These are phyloP conservation scores for Drosophila lacicola DNA, from an alignment of 2,888 invertebrate species.

Conservation along the genomic window DNA sequence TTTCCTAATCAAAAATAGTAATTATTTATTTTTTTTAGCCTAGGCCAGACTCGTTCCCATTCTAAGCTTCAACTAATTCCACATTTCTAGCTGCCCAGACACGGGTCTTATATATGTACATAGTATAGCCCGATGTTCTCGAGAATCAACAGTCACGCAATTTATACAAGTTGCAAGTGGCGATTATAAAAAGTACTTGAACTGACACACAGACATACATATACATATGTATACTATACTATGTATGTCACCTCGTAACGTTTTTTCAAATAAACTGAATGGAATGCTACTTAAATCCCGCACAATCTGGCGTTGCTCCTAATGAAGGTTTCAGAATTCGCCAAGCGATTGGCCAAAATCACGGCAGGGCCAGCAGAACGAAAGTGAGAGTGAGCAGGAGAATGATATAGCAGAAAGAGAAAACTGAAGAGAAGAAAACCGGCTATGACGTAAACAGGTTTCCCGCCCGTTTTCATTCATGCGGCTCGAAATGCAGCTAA, in stretches of 20 bases:
- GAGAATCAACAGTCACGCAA: conserved; percentile 67
- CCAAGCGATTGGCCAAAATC: conserved; percentile 36
- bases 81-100: conserved; percentile 10
- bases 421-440: conserved; percentile 36
- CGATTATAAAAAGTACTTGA: conserved; percentile 68
- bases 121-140: conserved; percentile 10
- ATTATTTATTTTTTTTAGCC: not conserved
- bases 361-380: conserved; percentile 28
- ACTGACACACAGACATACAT: conserved; percentile 31
- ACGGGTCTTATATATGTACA: conserved; percentile 17
- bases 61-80: conserved; percentile 12
- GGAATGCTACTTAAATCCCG: conserved; percentile 37
- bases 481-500: conserved; percentile 30
- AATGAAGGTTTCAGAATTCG: conserved; percentile 71
- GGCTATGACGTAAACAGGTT: conserved; percentile 76
- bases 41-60: conserved; percentile 4
- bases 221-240: too few relatives aligned
- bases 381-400: conserved; percentile 64
- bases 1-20: too few relatives aligned
- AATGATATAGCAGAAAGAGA: conserved; percentile 9
- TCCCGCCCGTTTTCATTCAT: conserved; percentile 56
- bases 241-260: conserved; percentile 36
- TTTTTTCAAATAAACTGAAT: conserved; percentile 22
- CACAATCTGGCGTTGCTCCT: conserved; percentile 40
- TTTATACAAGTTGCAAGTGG: conserved; percentile 46